Base-by-base conservation (phyloP, 2,797 vertebrate genomes). In the Sebastes steindachneri region DNA sequence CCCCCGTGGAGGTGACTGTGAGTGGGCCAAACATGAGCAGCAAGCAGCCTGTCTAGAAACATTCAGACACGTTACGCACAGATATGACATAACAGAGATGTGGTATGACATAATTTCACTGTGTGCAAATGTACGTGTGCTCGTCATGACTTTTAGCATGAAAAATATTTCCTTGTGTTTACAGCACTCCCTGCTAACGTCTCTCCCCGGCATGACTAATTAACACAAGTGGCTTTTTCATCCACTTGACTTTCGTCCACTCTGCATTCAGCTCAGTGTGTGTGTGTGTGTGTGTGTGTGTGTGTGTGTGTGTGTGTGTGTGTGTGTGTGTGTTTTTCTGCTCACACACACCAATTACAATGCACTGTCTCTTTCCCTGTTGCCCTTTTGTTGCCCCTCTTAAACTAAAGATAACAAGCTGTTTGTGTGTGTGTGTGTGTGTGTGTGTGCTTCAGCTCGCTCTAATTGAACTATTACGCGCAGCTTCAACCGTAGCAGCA, bases 181-280 rank as follows among this genome's bases (percentile, higher is more conserved):
- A 60, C 75, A 68, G 41, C 48, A 3, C 48, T 77, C 21, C 21
- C 15, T 12, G 21, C 53, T 26, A 54, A 48, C 5, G 5, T 45
- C 71, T 58, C 51, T 62, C 31, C 66, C 23, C 41, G 4, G 59
- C 10, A 9, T 25, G 29, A 84, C 68, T 75, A 82, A 88, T 89
- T 85, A 80, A 53, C 59, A 83, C 69, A 23, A 84, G 70, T 69
- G 73, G 45, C 51, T 86, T 82, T 80, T 66, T 84, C 71, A 76
- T 74, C 74, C 72, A 75, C 83, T 84, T 80, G 74, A 80, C 83
- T 83, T 76, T 37, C 57, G 28, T 62, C 37, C 59, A 33, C 54
- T 63, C 31, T 28, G 48, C 17, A 58, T 74, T 86, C 48, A 79
- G 26, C 82, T 41, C 15, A 54, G 55, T 11, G 2, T 64, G 23